These are phyloP conservation scores for Neoniphon sammara DNA, from an alignment of 2,797 vertebrate species.

Conservation along the genomic window DNA sequence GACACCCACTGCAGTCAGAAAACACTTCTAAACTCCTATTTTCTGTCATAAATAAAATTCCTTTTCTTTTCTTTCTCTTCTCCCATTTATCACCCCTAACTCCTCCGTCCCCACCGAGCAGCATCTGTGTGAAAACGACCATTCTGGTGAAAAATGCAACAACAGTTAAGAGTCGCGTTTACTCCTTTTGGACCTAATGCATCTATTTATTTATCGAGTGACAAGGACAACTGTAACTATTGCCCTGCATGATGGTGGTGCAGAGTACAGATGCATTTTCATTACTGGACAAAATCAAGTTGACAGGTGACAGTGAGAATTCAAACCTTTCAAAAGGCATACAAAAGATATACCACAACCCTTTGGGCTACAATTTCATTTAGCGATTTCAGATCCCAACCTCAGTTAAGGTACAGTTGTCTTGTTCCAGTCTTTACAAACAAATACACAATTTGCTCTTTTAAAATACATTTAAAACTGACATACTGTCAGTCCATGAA, in stretches of 20 bases:
- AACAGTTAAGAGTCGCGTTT: neutral
- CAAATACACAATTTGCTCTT: neutral
- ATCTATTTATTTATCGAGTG: conserved; percentile 51
- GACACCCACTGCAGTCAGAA: too few relatives aligned
- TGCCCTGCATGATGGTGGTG: conserved; percentile 15
- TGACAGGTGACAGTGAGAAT: conserved; percentile 24
- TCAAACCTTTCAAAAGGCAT: conserved; percentile 16
- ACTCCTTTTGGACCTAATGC: conserved; percentile 13
- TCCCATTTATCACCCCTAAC: too few relatives aligned
- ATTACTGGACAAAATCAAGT: conserved; percentile 24
- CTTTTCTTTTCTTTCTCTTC: too few relatives aligned
- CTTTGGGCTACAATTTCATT: neutral
- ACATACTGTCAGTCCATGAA: conserved; percentile 5
- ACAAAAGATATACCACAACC: conserved; percentile 1
- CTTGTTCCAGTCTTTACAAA: neutral
- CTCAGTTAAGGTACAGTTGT: conserved; percentile 5
- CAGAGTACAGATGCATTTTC: conserved; percentile 31
- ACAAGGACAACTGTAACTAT: conserved; percentile 30
- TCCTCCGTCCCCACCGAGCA: neutral
- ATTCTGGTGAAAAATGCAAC: neutral
- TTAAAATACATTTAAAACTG: conserved; percentile 50
- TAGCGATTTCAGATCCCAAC: neutral
- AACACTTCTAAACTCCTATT: too few relatives aligned
- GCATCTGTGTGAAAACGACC: neutral
- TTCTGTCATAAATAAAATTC: too few relatives aligned